These are phyloP conservation scores for Drosophila nigromelanica DNA, from an alignment of 1,140 invertebrate genomes.

Conservation along the genomic window DNA sequence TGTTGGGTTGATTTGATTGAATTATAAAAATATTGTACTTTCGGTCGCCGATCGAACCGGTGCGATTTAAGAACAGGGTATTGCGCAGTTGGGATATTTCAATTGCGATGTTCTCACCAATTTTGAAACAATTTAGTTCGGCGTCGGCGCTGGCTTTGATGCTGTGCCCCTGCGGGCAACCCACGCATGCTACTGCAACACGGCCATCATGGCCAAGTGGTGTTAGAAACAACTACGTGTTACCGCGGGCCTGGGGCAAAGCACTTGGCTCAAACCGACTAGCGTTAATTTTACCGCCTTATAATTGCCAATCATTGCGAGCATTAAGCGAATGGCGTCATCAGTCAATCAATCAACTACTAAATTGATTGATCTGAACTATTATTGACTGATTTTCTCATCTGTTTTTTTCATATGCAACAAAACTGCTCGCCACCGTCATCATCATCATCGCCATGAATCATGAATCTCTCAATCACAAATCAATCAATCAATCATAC, in stretches of 20 bases:
- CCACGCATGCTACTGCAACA: constrained; percentile 25
- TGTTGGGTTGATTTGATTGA: too few relatives aligned
- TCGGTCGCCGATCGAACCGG: not conserved
- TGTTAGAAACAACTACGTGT: not conserved
- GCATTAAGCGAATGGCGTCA: constrained; percentile 9
- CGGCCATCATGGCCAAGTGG: constrained; percentile 9
- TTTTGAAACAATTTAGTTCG: constrained; percentile 2
- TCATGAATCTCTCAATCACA: constrained; percentile 34
- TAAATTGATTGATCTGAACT: constrained; percentile 23
- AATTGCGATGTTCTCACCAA: not conserved
- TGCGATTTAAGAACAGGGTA: not conserved
- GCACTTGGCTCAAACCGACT: constrained; percentile 24
- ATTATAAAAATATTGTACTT: not conserved
- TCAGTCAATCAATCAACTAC: constrained; percentile 16
- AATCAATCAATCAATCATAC: constrained; percentile 42
- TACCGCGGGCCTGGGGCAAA: constrained; percentile 1
- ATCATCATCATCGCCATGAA: constrained; percentile 44
- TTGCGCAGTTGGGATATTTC: not conserved
- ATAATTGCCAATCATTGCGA: constrained; percentile 25
- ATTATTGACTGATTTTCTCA: constrained; percentile 53
- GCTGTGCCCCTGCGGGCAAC: constrained; percentile 22
- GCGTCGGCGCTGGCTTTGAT: constrained; percentile 22
- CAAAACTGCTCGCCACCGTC: constrained; percentile 29
- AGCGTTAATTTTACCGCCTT: constrained; percentile 16
- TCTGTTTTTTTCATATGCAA: constrained; percentile 57